Conservation (phyloP, 2,113 vertebrate species). For the Lepidothrix coronata region DNA sequence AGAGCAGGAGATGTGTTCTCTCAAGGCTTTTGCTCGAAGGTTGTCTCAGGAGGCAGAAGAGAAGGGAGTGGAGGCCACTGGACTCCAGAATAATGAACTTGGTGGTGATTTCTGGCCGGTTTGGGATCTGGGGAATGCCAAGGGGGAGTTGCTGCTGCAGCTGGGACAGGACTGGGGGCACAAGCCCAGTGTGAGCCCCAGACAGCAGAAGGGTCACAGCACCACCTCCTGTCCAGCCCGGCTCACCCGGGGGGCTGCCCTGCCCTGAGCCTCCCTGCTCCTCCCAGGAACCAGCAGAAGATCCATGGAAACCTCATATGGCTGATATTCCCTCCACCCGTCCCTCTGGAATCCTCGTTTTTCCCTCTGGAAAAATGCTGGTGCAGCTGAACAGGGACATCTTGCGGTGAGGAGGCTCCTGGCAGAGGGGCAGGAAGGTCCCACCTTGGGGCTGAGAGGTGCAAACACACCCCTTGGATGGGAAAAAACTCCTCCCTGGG, state of each 20-base stretch:
- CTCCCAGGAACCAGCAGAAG: not conserved
- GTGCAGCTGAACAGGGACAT: constrained; percentile 26
- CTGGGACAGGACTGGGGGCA: not conserved
- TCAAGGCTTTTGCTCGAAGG: not conserved
- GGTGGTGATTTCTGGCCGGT: not conserved
- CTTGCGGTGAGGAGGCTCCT: not conserved
- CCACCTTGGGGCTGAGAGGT: not conserved
- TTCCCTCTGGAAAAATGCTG: not conserved
- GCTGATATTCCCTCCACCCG: not conserved
- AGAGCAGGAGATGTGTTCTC: not conserved
- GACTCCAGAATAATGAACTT: not conserved
- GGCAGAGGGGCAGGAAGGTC: not conserved
- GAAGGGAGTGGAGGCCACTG: not conserved
- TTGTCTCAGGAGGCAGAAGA: not conserved
- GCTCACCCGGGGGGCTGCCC: not conserved
- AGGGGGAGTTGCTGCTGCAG: not conserved
- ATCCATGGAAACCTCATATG: not conserved
- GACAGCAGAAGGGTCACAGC: not conserved
- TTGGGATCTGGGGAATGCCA: not conserved
- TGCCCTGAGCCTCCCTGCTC: not conserved
- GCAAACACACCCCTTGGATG: not conserved
- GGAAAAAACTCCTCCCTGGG: not conserved
- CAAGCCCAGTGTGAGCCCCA: not conserved
- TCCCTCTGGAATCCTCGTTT: not conserved
- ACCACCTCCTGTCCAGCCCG: not conserved